A percentile compares a stretch with the other conserved stretches of the same genome.
Evolutionary conservation across 2,888 invertebrate genomes (phyloP).

Genomic region (Ommatoiulus sabulosus): DNA sequence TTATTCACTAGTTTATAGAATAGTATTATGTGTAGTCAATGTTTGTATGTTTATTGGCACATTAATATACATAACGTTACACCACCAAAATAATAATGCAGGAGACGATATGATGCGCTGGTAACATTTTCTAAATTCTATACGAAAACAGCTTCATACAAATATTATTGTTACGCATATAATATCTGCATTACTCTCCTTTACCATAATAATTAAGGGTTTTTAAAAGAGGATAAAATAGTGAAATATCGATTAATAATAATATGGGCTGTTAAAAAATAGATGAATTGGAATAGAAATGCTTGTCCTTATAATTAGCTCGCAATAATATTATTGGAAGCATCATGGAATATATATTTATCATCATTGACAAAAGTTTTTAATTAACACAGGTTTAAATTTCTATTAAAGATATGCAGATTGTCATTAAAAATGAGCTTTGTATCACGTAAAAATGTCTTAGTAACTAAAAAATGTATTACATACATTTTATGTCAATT

Average conservation of each 20-base stretch:
- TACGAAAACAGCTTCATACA: constrained; percentile 7
- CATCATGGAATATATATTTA: constrained; percentile 21
- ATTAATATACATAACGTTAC: constrained; percentile 39
- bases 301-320: neutral
- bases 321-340: constrained; percentile 39
- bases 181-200: constrained; percentile 41
- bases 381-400: constrained; percentile 27
- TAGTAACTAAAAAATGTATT: neutral
- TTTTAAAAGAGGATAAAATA: constrained; percentile 26
- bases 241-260: constrained; percentile 2
- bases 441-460: constrained; percentile 44
- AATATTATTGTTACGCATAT: constrained; percentile 15
- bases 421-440: constrained; percentile 51
- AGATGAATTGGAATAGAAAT: constrained; percentile 29
- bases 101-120: neutral
- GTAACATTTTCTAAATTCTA: neutral
- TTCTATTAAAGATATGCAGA: constrained; percentile 45
- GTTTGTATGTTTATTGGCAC: constrained; percentile 48
- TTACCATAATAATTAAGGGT: constrained; percentile 25
- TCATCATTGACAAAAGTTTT: neutral
- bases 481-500: neutral
- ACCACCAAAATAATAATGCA: constrained; percentile 47
- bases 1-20: neutral
- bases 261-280: constrained; percentile 46
- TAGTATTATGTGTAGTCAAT: constrained; percentile 1